Conservation (phyloP, 2,113 vertebrate species). For the Hemiprocne comata region DNA sequence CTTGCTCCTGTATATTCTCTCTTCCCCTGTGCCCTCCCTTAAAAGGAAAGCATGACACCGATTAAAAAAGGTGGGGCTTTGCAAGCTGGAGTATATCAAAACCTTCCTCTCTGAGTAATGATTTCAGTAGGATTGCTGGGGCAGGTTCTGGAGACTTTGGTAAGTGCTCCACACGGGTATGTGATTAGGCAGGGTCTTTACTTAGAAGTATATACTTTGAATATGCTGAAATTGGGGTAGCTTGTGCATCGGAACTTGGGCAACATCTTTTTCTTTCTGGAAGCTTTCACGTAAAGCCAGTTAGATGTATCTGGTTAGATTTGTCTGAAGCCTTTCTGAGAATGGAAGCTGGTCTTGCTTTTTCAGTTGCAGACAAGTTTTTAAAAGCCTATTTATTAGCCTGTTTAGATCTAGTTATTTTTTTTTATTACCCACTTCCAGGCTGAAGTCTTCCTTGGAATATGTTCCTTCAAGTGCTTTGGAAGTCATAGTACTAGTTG, state of each 20-base stretch:
- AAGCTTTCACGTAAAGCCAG: not conserved
- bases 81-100: slow-evolving; percentile 19
- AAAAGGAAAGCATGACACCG: slow-evolving; percentile 34
- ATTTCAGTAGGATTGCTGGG: slow-evolving; percentile 4
- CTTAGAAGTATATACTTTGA: not conserved
- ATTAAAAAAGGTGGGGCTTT: slow-evolving; percentile 56
- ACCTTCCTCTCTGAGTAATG: slow-evolving; percentile 8
- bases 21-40: not conserved
- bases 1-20: not conserved
- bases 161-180: not conserved
- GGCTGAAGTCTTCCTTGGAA: not conserved
- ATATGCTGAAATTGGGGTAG: not conserved
- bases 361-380: not conserved
- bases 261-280: not conserved
- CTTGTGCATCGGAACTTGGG: not conserved
- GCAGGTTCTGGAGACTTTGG: not conserved
- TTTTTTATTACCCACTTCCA: not conserved
- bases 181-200: not conserved
- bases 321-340: not conserved
- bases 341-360: not conserved
- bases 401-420: not conserved
- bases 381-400: not conserved
- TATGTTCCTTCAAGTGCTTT: not conserved
- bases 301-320: not conserved
- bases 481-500: not conserved